Base-by-base conservation (phyloP, 2,888 invertebrate species). In the Agrotis exclamationis region DNA sequence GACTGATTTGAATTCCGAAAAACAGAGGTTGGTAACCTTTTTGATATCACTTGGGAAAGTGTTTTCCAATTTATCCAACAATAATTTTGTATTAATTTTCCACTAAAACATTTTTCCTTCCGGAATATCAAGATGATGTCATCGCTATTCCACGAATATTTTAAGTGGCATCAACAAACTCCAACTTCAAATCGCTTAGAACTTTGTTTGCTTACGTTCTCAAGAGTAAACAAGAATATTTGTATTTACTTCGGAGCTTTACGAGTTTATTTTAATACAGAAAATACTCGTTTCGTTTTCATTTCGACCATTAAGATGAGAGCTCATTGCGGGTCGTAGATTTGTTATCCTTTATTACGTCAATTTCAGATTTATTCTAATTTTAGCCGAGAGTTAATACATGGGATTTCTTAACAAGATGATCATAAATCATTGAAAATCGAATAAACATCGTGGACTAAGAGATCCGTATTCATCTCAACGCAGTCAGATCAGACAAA, bases 401-500 rank as follows among this genome's bases (percentile, higher is more conserved):
- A 33, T 72, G 57, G 20, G 54, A 68, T 72, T 69, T 64, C 68
- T 77, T 77, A 80, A 80, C 84, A 78, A 75, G 75, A 51, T 65
- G 63, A 33, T 57, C 54, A 80, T 82, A 83, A 84, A 84, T 83
- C 82, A 84, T 82, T 74, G 60, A 60, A 74, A 76, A 77, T 72
- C 65, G 73, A 77, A 75, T 72, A 72, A 82, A 78, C 63, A 70
- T 79, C 73, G 20, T 33, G 58, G 76, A 50, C 67, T 67, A 80
- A 79, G 65, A 66, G 79, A 76, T 79, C 82, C 79, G 80, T 84
- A 85, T 86, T 87, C 83, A 87, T 76, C 76, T 78, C 74, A 73
- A 58, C 60, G 59, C 65, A 82, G 79, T 76, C 76, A 78, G 76
- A 79, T 79, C 89, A 86, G 87, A 93, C 92, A 93, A 93, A 90